A percentile compares a stretch with the other conserved stretches of the same genome.
Evolutionary conservation across 2,888 invertebrate species (phyloP).

Genomic region (Carpatolechia fugitivella): DNA sequence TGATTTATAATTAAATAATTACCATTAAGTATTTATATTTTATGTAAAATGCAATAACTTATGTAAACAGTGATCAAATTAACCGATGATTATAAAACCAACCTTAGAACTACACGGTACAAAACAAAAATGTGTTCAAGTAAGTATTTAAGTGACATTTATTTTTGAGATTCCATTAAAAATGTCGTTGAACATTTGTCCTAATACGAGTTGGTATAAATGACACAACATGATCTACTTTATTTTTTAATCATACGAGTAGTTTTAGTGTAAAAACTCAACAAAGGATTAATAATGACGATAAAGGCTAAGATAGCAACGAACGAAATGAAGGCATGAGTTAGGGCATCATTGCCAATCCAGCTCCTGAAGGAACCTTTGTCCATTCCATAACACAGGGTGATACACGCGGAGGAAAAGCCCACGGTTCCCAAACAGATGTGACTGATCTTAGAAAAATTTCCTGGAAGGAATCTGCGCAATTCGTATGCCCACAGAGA

Average conservation of each 20-base stretch:
- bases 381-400: conserved; percentile 50
- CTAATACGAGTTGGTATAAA: no score
- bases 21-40: no score
- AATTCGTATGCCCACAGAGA: conserved; percentile 43
- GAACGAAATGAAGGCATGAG: conserved; percentile 39
- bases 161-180: no score
- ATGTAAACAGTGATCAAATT: no score
- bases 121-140: no score
- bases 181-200: no score
- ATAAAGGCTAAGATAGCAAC: conserved; percentile 39
- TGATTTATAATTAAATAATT: no score
- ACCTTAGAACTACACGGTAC: no score
- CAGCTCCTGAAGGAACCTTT: conserved; percentile 44
- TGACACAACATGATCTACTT: no score
- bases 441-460: conserved; percentile 41
- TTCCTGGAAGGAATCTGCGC: conserved; percentile 29
- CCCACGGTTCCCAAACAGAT: conserved; percentile 46
- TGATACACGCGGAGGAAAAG: conserved; percentile 40
- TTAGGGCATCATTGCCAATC: conserved; percentile 32
- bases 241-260: conserved; percentile 26
- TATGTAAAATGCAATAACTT: no score
- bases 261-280: conserved; percentile 41
- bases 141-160: no score
- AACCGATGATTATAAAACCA: no score
- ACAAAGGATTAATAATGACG: conserved; percentile 45